Percentiles rank a stretch among this genome's conserved stretches.
Conservation (phyloP, 2,113 vertebrate species). For the Sorex araneus region DNA sequence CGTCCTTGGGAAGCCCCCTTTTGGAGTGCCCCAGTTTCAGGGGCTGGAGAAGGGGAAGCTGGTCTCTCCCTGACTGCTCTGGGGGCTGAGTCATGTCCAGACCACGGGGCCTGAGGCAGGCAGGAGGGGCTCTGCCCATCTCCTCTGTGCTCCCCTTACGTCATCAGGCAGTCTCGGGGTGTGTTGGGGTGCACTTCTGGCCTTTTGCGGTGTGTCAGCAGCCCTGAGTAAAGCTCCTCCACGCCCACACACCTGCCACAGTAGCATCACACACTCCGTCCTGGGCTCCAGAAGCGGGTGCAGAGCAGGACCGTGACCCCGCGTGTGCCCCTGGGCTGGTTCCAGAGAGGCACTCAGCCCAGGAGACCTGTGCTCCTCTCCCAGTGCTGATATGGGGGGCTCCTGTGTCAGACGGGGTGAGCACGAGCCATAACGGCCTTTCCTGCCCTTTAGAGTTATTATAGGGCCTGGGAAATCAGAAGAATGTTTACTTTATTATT, state of each 20-base stretch:
- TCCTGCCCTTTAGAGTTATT: not conserved
- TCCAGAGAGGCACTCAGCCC: not conserved
- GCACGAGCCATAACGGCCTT: not conserved
- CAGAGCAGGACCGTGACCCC: not conserved
- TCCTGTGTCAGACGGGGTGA: not conserved
- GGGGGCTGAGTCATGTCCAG: not conserved
- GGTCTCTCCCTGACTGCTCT: fast-evolving
- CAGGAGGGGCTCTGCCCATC: not conserved
- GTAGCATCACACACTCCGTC: not conserved
- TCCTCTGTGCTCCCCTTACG: not conserved
- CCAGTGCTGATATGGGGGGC: too few species aligned
- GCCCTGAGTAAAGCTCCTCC: not conserved
- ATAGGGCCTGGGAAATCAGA: too few species aligned
- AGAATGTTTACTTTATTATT: not conserved
- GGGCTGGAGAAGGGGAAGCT: not conserved
- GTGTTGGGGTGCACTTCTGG: not conserved
- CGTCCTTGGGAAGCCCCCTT: not conserved
- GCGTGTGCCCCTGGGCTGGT: not conserved
- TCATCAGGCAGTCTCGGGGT: not conserved
- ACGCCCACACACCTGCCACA: not conserved
- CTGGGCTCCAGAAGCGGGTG: slow-evolving; percentile 46
- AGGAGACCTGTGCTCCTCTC: too few species aligned
- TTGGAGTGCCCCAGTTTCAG: not conserved
- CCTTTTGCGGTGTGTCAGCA: slow-evolving; percentile 21
- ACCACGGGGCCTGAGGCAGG: not conserved